phyloP scores from a whole-genome alignment of 2,888 invertebrate genomes.

The Lydus trimaculatus region DNA sequence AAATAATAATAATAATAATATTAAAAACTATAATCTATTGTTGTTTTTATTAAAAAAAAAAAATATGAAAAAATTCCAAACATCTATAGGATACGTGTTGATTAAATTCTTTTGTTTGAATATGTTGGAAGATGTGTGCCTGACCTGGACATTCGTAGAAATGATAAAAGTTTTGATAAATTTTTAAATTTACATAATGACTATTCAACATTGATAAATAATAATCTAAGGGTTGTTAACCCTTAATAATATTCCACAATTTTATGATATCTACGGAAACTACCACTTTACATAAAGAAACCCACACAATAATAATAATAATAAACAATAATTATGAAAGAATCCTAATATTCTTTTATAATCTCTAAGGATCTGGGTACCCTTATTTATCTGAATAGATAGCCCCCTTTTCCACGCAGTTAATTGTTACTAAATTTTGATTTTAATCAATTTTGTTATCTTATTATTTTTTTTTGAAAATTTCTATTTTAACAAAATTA shows the following conservation, averaged over 20 bases:
- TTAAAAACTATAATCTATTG: too few relatives aligned
- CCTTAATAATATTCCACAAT: neutral
- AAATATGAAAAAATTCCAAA: neutral
- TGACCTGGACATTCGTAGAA: neutral
- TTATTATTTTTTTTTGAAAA: too few relatives aligned
- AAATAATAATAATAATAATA: neutral
- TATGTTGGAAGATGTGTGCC: neutral
- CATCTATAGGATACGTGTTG: neutral
- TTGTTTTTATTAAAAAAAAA: neutral
- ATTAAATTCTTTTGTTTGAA: slow-evolving; percentile 1
- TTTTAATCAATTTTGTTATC: too few relatives aligned
- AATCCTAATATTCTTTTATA: neutral
- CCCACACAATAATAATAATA: too few relatives aligned
- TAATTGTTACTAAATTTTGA: too few relatives aligned
- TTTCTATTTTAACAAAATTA: too few relatives aligned
- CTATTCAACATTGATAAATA: neutral
- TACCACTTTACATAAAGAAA: too few relatives aligned
- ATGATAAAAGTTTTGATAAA: neutral
- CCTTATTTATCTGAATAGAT: neutral
- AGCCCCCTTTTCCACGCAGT: too few relatives aligned
- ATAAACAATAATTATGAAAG: neutral
- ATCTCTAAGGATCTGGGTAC: neutral
- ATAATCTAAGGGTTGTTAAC: neutral
- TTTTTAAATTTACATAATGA: neutral
- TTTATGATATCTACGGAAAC: neutral